Base-by-base conservation (phyloP, 2,888 invertebrate species). In the Leptopilina syphax region DNA sequence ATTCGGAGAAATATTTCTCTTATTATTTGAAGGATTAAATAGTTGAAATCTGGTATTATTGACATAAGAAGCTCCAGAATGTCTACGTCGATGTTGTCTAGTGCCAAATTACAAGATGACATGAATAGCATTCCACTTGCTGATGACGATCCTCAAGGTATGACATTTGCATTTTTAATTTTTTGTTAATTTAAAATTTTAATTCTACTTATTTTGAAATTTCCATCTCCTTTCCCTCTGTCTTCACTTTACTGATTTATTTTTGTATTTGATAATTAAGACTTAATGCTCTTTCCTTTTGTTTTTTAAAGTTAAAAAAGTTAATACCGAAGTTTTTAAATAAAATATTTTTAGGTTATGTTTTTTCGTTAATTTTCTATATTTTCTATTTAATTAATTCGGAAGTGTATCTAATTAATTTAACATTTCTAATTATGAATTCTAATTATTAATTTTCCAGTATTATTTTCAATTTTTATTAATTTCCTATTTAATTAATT, bases 71-170 rank as follows among this genome's bases (percentile, higher is more conserved):
- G 79, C 81, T 68, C 77, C 78, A 79, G 68, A 10, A 86, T 84
- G 85, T 85, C 85, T 73, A 84, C 85, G 44, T 83, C 85, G 65
- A 82, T 85, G 80, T 83, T 84, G 77, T 79, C 84, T 27, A 84
- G 60, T 86, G 93, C 94, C 84, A 96, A 96, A 92, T 93, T 96
- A 86, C 96, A 96, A 89, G 97, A 97, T 87, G 97, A 97, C 84
- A 93, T 94, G 85, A 94, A 93, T 88, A 96, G 95, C 91, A 98
- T 98, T 92, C 97, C 98, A 18, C 92, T 98, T 85, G 98, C 98
- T 77, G 98, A 98, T 90, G 98, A 97, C 89, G 98, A 98, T 92
- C 97, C 97, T 9, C 97, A 97, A 93, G 96, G 96, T 95, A 92
- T 44, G 7, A 44, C 41, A 41, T 41, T 86, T 83, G 80, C 73